A percentile compares a stretch with the other conserved stretches of the same genome.
Conservation (phyloP, 2,113 vertebrate genomes). For the Chloebia gouldiae region DNA sequence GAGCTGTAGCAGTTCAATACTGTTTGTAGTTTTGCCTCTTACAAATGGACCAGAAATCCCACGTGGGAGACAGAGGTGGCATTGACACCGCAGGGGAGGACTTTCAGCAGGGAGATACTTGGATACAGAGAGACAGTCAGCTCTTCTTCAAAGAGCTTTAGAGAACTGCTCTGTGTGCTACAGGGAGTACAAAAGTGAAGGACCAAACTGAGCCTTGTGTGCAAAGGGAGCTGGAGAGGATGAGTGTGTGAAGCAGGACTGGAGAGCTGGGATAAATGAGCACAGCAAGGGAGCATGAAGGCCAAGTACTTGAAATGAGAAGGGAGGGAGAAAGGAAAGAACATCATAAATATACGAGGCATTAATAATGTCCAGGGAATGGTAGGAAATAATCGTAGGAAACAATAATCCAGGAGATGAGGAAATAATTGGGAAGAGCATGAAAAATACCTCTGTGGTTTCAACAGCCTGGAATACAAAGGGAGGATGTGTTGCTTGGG, state of each 20-base stretch:
- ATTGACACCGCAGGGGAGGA: background rate
- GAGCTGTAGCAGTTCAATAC: background rate
- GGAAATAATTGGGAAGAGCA: background rate
- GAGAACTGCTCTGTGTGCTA: background rate
- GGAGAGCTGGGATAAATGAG: background rate
- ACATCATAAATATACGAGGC: rapidly evolving
- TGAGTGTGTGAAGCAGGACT: background rate
- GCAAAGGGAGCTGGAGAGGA: background rate
- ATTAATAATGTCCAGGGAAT: background rate
- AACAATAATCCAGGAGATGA: background rate
- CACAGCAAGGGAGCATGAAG: background rate
- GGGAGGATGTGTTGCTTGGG: background rate
- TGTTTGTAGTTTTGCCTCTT: background rate
- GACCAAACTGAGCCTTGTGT: background rate
- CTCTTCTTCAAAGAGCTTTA: background rate
- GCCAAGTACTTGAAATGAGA: background rate
- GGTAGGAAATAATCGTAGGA: too few relatives aligned
- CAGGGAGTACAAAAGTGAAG: background rate
- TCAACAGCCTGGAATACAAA: background rate
- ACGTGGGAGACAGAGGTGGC: background rate
- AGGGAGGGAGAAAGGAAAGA: background rate
- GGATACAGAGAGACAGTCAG: background rate
- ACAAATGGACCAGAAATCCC: background rate
- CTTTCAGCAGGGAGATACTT: background rate
- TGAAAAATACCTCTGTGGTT: background rate